phyloP scores from a whole-genome alignment of 2,797 vertebrate species.

The Lagodon rhomboides region DNA sequence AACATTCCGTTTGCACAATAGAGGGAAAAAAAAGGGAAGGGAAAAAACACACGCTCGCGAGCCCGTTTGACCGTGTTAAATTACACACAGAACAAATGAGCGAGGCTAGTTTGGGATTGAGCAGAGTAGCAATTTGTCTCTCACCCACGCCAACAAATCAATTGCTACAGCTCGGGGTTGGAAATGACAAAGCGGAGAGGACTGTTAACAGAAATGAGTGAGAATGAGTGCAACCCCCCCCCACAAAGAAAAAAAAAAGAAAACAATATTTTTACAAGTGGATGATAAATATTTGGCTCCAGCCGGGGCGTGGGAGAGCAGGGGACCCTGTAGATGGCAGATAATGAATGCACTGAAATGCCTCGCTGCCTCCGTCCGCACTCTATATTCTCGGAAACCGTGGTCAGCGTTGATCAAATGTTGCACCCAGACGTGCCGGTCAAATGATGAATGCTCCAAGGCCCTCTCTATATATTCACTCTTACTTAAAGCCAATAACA shows the following conservation, averaged over 20 bases:
- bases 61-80: conserved; percentile 37
- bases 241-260: not conserved
- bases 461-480: conserved; percentile 36
- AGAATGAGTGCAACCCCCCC: conserved; percentile 8
- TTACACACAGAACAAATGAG: conserved; percentile 48
- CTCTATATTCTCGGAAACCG: conserved; percentile 49
- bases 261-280: conserved; percentile 81
- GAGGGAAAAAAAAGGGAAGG: too few relatives aligned
- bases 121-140: conserved; percentile 57
- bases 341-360: conserved; percentile 70
- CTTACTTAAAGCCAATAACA: conserved; percentile 43
- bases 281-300: conserved; percentile 81
- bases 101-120: conserved; percentile 36
- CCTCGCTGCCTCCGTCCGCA: conserved; percentile 53
- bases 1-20: conserved; percentile 18
- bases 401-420: conserved; percentile 62
- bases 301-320: conserved; percentile 68
- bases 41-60: conserved; percentile 21
- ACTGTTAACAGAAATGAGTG: conserved; percentile 37
- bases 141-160: conserved; percentile 62
- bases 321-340: conserved; percentile 68
- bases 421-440: conserved; percentile 42
- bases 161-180: conserved; percentile 53
- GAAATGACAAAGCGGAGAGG: conserved; percentile 53
- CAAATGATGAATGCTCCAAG: conserved; percentile 49